Percentiles rank a stretch among this genome's conserved stretches.
Evolutionary conservation across 1,140 invertebrate genomes (phyloP).

Genomic region (Kradibia gibbosae): DNA sequence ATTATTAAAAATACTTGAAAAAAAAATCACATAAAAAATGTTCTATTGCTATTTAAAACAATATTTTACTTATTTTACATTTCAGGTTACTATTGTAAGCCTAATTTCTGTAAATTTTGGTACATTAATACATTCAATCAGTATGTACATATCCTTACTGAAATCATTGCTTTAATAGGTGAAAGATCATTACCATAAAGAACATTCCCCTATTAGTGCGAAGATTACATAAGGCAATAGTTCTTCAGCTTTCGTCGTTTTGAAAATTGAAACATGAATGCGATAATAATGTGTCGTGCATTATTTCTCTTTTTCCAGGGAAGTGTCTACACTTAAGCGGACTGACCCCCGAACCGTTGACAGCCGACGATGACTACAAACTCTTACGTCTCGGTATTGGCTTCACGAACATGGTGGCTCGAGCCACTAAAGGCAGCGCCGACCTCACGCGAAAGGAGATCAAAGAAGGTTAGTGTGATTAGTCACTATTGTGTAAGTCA

Average conservation of each 20-base stretch:
- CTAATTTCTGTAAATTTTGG: too few relatives aligned
- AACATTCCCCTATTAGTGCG: not conserved
- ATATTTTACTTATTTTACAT: too few relatives aligned
- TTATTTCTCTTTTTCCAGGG: slow-evolving; percentile 75
- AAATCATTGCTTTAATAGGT: too few relatives aligned
- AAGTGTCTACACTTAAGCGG: slow-evolving; percentile 96
- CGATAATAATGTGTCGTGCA: not conserved
- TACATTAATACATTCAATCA: too few relatives aligned
- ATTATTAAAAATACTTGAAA: too few relatives aligned
- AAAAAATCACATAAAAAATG: too few relatives aligned
- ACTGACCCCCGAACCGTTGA: slow-evolving; percentile 94
- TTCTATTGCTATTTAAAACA: too few relatives aligned
- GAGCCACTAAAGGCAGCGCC: slow-evolving; percentile 95
- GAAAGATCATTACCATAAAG: not conserved
- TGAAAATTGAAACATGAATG: not conserved
- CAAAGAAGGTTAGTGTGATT: slow-evolving; percentile 80
- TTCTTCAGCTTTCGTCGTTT: not conserved
- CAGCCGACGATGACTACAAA: slow-evolving; percentile 95
- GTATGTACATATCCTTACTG: too few relatives aligned
- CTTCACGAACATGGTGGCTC: slow-evolving; percentile 97
- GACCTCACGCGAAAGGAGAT: slow-evolving; percentile 97
- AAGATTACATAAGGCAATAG: not conserved
- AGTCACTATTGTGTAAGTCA: not conserved
- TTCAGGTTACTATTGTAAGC: too few relatives aligned
- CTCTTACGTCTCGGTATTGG: slow-evolving; percentile 94